A percentile compares a stretch with the other conserved stretches of the same genome.
Conservation (phyloP, 2,888 invertebrate genomes). For the Aporophyla nigra region DNA sequence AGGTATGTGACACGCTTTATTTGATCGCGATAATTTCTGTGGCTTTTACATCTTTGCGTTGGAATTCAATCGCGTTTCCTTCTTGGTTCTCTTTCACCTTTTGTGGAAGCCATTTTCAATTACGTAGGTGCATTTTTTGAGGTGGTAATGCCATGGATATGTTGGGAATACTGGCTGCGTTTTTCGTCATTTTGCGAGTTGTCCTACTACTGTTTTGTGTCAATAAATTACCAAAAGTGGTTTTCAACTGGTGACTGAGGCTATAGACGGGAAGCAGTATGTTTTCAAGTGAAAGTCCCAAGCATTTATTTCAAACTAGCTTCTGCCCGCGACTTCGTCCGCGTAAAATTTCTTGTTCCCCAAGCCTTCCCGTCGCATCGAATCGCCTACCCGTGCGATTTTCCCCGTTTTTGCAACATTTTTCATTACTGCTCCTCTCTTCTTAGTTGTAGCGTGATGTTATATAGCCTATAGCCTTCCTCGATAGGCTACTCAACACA, state of each 20-base stretch:
- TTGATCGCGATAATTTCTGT: slow-evolving; percentile 53
- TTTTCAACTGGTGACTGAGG: neutral
- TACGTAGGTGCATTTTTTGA: slow-evolving; percentile 13
- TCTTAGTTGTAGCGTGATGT: too few species aligned
- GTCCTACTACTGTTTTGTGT: neutral
- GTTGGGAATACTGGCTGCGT: too few species aligned
- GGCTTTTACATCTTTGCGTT: slow-evolving; percentile 43
- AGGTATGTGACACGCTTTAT: slow-evolving; percentile 49
- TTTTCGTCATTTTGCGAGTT: neutral
- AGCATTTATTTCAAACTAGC: too few species aligned
- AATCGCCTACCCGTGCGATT: too few species aligned
- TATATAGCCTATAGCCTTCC: too few species aligned
- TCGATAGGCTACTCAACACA: too few species aligned
- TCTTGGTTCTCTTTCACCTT: slow-evolving; percentile 6
- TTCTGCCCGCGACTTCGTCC: too few species aligned
- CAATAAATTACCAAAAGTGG: neutral
- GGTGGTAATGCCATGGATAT: neutral
- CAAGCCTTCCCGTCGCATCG: too few species aligned
- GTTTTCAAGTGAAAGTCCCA: neutral
- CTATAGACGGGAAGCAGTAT: neutral
- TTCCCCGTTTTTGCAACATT: too few species aligned
- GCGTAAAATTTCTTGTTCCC: too few species aligned
- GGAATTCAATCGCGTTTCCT: slow-evolving; percentile 43
- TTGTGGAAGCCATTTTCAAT: slow-evolving; percentile 19
- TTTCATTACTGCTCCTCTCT: too few species aligned